Base-by-base conservation (phyloP, 2,888 invertebrate genomes). In the Cheilosia impressa region DNA sequence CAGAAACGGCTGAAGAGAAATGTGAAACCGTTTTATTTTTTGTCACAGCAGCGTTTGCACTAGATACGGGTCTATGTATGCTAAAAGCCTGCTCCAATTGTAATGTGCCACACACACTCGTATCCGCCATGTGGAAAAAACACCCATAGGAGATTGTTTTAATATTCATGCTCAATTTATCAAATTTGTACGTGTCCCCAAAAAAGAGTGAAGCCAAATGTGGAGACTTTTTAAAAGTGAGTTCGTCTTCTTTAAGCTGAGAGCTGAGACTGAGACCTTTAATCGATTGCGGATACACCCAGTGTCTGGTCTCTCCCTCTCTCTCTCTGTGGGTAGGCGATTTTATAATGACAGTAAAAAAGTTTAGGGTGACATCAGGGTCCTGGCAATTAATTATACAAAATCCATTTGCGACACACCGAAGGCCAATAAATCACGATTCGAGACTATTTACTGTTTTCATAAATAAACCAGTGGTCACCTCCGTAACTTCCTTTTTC, bases 91-190 rank as follows among this genome's bases (percentile, higher is more conserved):
- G 4, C 10, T 9, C 5, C 45, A 34, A 45, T 19, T 58, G 57
- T 34, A 69, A 47, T 47, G 15, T 41, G 10, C 5, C 13, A 38
- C 13, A 38, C 38, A 38, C 4, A 13, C 38, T 4, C 13, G 10
- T 13, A 38, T 38, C 38, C 9, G 17, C 50, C 71, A 72, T 65
- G 15, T 52, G 72, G 22, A 72, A 24, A 53, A 58, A 58, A 45
- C 27, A 45, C 27, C 17, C 19, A 22, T 31, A 17, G 24, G 52
- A 15, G 19, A 58, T 53, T 34, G 45, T 66, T 83, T 83, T 72
- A 83, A 78, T 83, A 78, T 83, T 78, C 82, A 55, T 27, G 66
- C 66, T 65, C 72, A 68, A 83, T 83, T 78, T 83, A 43, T 83
- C 71, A 82, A 69, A 81, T 47, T 41, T 31, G 27, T 45, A 41